These are phyloP conservation scores for Sapajus apella DNA, from an alignment of 2,113 vertebrate genomes.

Conservation along the genomic window DNA sequence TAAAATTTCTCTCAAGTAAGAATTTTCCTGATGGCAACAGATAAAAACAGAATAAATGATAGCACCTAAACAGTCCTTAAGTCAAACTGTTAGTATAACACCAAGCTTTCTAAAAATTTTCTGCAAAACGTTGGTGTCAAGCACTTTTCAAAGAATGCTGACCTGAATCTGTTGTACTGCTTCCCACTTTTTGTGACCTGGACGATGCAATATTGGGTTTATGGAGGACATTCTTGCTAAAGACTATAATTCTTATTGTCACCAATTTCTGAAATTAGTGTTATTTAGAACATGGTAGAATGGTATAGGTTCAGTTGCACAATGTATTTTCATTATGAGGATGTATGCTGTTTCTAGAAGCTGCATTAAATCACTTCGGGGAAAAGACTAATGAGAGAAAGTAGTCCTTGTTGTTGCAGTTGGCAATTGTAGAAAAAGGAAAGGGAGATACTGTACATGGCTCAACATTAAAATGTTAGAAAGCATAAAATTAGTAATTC, in stretches of 20 bases:
- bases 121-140: neutral
- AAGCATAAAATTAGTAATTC: conserved; percentile 47
- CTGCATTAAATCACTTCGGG: neutral
- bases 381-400: neutral
- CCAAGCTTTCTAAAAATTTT: neutral
- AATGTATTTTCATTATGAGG: neutral
- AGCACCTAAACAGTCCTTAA: neutral
- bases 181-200: neutral
- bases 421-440: neutral
- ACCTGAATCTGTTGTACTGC: neutral
- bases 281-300: neutral
- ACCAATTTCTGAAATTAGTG: neutral
- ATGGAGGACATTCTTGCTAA: neutral
- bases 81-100: neutral
- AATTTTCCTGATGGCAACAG: neutral
- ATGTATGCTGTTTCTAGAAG: neutral
- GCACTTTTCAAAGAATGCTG: neutral
- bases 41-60: neutral
- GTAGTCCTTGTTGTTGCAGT: neutral
- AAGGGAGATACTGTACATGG: neutral
- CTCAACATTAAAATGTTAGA: conserved; percentile 29
- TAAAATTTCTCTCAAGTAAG: neutral
- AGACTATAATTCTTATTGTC: neutral
- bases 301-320: neutral
- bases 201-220: neutral